Percentiles rank a stretch among this genome's conserved stretches.
These are phyloP conservation scores for Coptodon bakossiorum DNA, from an alignment of 2,113 vertebrate species.

Conservation along the genomic window DNA sequence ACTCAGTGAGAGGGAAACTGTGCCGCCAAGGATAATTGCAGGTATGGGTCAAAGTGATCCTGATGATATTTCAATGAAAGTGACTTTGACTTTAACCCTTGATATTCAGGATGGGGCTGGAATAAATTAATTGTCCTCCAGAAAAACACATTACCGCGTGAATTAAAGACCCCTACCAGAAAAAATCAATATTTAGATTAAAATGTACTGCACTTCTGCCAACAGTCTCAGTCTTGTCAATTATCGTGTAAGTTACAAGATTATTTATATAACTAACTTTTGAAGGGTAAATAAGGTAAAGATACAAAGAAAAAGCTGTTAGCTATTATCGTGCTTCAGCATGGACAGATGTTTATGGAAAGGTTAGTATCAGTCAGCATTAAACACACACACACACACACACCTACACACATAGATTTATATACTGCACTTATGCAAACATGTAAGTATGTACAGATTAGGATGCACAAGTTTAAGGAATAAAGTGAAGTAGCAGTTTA, in stretches of 20 bases:
- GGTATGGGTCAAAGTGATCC: background rate
- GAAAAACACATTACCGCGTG: background rate
- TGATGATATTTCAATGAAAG: background rate
- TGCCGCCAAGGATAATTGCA: background rate
- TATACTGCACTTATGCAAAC: background rate
- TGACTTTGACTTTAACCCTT: background rate
- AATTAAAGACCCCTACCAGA: background rate
- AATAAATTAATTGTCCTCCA: background rate
- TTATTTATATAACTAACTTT: background rate
- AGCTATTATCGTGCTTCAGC: background rate
- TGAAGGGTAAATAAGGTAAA: background rate
- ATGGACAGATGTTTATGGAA: background rate
- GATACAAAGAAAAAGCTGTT: background rate
- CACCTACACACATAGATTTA: background rate
- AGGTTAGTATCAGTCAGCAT: background rate
- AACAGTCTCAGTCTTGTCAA: background rate
- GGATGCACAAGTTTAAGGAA: background rate
- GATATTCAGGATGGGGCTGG: background rate
- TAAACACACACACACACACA: background rate
- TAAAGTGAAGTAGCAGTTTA: constrained; percentile 14
- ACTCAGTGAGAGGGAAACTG: background rate
- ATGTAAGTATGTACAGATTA: background rate
- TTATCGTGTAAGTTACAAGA: background rate
- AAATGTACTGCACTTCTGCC: background rate
- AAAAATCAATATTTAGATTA: background rate